These are phyloP conservation scores for Laticauda laticaudata DNA, from an alignment of 2,113 vertebrate species.

Conservation along the genomic window DNA sequence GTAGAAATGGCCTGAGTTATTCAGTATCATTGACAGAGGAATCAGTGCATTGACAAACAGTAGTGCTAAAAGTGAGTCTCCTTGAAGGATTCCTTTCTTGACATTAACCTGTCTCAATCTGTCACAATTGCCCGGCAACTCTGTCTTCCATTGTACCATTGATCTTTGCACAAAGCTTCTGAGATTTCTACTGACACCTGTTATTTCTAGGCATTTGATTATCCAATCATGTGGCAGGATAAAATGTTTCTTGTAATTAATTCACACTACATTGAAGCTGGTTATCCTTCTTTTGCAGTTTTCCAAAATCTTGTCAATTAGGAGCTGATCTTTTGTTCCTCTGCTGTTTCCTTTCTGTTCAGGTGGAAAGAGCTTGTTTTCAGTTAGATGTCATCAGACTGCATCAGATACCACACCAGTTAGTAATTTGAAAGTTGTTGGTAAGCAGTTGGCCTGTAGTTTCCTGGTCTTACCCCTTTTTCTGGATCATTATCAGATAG, in stretches of 20 bases:
- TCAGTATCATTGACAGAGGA: not conserved
- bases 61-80: not conserved
- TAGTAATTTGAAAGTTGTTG: not conserved
- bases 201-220: not conserved
- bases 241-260: not conserved
- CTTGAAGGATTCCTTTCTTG: not conserved
- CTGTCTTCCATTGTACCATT: not conserved
- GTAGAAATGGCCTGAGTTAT: not conserved
- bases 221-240: not conserved
- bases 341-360: not conserved
- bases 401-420: not conserved
- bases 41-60: not conserved
- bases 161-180: not conserved
- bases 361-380: not conserved
- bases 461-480: not conserved
- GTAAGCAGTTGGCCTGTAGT: not conserved
- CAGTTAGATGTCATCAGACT: not conserved
- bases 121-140: not conserved
- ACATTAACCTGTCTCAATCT: not conserved
- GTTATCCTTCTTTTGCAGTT: not conserved
- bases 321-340: not conserved
- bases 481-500: not conserved
- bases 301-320: not conserved
- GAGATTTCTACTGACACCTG: not conserved
- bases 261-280: not conserved